phyloP scores from a whole-genome alignment of 2,888 invertebrate species.

The Protonemura montana region DNA sequence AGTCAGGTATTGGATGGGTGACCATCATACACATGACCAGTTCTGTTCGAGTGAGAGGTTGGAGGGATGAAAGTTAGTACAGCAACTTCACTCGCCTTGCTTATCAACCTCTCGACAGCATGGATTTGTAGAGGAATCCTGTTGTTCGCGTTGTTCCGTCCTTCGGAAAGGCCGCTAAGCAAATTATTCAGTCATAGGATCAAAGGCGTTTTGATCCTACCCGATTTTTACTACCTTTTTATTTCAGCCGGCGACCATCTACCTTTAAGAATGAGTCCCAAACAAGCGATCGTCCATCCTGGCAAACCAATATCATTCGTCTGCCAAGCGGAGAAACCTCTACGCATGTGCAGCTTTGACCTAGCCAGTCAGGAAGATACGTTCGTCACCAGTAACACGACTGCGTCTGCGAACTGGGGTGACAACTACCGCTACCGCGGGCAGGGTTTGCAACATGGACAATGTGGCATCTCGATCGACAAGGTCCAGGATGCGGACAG shows the following conservation, averaged over 20 bases:
- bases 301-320: not conserved
- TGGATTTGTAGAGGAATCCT: too few relatives aligned
- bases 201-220: too few relatives aligned
- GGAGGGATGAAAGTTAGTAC: too few relatives aligned
- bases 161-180: too few relatives aligned
- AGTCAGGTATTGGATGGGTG: too few relatives aligned
- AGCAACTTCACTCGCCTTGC: too few relatives aligned
- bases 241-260: not conserved
- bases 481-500: not conserved
- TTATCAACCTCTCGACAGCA: too few relatives aligned
- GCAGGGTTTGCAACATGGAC: not conserved
- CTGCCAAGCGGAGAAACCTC: not conserved
- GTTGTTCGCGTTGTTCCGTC: too few relatives aligned
- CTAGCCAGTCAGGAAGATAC: not conserved
- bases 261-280: conserved; percentile 12
- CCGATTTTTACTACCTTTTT: too few relatives aligned
- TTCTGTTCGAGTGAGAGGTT: too few relatives aligned
- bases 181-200: too few relatives aligned
- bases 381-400: not conserved
- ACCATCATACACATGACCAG: too few relatives aligned
- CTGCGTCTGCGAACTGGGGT: not conserved
- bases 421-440: not conserved
- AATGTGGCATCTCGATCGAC: not conserved
- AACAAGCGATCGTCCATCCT: conserved; percentile 1
- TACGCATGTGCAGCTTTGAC: conserved; percentile 16